These are phyloP conservation scores for Mormyrus hasselquistii DNA, from an alignment of 2,797 vertebrate genomes.

Conservation along the genomic window DNA sequence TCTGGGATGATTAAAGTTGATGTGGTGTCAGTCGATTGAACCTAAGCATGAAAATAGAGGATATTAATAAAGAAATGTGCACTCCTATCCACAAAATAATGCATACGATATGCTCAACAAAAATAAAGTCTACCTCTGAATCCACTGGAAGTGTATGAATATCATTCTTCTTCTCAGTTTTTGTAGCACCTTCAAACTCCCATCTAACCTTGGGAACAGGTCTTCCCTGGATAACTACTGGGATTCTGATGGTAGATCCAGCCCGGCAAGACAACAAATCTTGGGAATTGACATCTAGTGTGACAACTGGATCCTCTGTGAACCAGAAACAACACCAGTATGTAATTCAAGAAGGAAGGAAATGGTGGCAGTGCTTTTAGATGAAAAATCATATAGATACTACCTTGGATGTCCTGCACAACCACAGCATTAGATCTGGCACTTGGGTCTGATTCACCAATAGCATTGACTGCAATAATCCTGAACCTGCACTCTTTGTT, in stretches of 20 bases:
- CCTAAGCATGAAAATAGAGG: constrained; percentile 49
- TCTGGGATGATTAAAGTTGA: constrained; percentile 75
- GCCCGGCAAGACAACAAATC: constrained; percentile 76
- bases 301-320: constrained; percentile 77
- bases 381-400: not conserved
- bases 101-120: not conserved
- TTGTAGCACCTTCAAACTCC: constrained; percentile 92
- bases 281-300: constrained; percentile 70
- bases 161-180: constrained; percentile 80
- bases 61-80: constrained; percentile 4
- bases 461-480: constrained; percentile 90
- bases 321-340: constrained; percentile 7
- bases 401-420: constrained; percentile 83
- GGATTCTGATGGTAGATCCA: constrained; percentile 83
- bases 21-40: constrained; percentile 81
- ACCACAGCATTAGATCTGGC: constrained; percentile 78
- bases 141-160: constrained; percentile 84
- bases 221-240: constrained; percentile 79
- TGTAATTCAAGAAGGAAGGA: not conserved
- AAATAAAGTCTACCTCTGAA: constrained; percentile 67
- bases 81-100: constrained; percentile 14
- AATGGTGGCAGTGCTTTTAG: not conserved
- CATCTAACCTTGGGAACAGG: constrained; percentile 87
- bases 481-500: constrained; percentile 88
- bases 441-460: constrained; percentile 94